phyloP scores from a whole-genome alignment of 1,140 invertebrate genomes.

The Drosophila kikkawai region DNA sequence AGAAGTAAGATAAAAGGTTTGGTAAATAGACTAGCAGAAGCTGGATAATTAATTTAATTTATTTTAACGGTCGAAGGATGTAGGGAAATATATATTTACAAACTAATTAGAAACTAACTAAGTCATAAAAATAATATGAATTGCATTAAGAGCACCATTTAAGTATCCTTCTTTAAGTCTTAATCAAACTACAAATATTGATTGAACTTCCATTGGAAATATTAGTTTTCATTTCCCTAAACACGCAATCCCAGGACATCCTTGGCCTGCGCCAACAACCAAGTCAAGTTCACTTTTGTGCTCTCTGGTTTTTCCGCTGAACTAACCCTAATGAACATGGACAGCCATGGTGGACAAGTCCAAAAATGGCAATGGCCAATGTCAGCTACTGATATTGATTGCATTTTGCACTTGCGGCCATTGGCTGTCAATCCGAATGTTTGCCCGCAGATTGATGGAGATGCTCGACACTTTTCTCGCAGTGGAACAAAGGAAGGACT shows the following conservation, averaged over 20 bases:
- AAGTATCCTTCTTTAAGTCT: not conserved
- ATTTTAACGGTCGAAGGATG: not conserved
- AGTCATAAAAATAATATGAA: not conserved
- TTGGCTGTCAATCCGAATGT: constrained; percentile 39
- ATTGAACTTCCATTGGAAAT: constrained; percentile 2
- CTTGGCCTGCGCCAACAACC: not conserved
- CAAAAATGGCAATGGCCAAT: constrained; percentile 26
- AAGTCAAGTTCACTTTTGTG: constrained; percentile 7
- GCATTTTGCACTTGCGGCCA: constrained; percentile 48
- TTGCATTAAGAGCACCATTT: too few species aligned
- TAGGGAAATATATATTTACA: not conserved
- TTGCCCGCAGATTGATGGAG: constrained; percentile 29
- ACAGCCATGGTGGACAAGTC: constrained; percentile 34
- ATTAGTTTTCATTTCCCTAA: constrained; percentile 2
- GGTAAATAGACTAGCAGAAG: not conserved
- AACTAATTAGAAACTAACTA: not conserved
- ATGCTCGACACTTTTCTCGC: constrained; percentile 34
- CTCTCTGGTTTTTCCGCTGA: constrained; percentile 9
- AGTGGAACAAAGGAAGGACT: not conserved
- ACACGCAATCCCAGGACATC: not conserved
- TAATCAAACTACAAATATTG: not conserved
- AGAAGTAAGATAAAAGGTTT: not conserved
- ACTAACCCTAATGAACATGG: constrained; percentile 48
- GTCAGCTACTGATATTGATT: constrained; percentile 64
- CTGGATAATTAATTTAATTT: not conserved